Evolutionary conservation across 2,888 invertebrate species (phyloP), one percentile per base, ranked within the genome.

Genomic region (Cylloceria caligata): DNA sequence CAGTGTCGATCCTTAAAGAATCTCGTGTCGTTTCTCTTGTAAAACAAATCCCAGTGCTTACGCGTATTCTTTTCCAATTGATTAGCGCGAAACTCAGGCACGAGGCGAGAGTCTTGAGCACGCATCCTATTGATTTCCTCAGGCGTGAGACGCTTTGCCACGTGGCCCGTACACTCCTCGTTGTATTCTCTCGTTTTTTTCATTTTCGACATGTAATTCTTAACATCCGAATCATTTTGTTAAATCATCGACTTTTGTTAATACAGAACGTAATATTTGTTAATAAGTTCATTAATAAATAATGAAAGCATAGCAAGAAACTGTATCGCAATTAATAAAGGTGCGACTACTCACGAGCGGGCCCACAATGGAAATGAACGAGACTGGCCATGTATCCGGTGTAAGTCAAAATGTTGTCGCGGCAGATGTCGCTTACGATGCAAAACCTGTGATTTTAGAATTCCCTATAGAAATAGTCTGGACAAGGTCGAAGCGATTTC

Each of bases 1-100:
- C 99, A 99, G 91, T 98, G 98, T 16, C 99, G 95, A 93, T 99
- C 98, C 93, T 97, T 97, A 90, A 99, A 99, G 93, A 99, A 99
- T 87, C 97, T 95, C 0, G 96, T 97, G 88, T 97, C 97, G 90
- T 99, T 99, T 80, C 99, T 94, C 93, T 99, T 99, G 92, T 99
- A 99, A 93, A 99, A 99, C 71, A 98, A 93, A 93, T 99, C 99
- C 99, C 99, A 99, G 90, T 98, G 95, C 82, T 97, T 96, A 89
- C 96, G 96, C 0, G 98, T 97, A 88, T 99, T 96, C 60, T 93
- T 93, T 91, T 99, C 98, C 2, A 98, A 92, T 91, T 96, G 95
- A 1, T 93, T 93, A 1, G 97, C 97, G 90, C 96, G 96, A 87
- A 96, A 95, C 87, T 96, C 95, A 0, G 97, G 93, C 0, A 97